Evolutionary conservation across 2,797 vertebrate genomes (phyloP).

Genomic region (Eulemur mongoz): DNA sequence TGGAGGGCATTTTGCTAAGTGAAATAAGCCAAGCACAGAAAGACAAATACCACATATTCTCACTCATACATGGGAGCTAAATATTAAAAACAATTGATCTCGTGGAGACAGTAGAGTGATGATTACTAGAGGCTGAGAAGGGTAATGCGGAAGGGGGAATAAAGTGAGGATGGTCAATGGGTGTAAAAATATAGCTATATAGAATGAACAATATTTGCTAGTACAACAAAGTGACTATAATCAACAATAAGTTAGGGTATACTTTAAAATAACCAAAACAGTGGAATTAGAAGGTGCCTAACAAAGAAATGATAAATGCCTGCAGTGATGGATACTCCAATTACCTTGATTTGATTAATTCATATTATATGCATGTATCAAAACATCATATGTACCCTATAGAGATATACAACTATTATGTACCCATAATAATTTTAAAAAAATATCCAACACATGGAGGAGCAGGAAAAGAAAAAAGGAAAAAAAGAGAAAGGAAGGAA

Average conservation of each 20-base stretch:
- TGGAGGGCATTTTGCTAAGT: too few relatives aligned
- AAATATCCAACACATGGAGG: neutral
- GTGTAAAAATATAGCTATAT: neutral
- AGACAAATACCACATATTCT: too few relatives aligned
- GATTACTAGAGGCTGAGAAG: too few relatives aligned
- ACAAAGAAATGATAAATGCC: neutral
- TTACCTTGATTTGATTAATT: neutral
- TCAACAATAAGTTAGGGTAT: neutral
- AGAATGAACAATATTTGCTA: neutral
- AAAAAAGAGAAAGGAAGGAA: too few relatives aligned
- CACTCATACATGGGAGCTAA: too few relatives aligned
- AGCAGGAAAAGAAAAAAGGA: too few relatives aligned
- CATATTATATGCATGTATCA: neutral
- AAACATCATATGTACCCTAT: neutral
- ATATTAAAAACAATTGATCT: too few relatives aligned
- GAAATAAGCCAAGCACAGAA: too few relatives aligned
- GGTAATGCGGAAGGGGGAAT: neutral
- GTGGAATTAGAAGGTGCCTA: neutral
- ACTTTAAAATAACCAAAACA: neutral
- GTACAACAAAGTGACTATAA: neutral
- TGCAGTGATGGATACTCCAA: neutral
- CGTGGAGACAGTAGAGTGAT: too few relatives aligned
- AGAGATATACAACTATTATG: neutral
- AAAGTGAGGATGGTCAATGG: neutral
- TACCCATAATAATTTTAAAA: neutral